Base-by-base conservation (phyloP, 2,113 vertebrate species). In the Antennarius striatus region DNA sequence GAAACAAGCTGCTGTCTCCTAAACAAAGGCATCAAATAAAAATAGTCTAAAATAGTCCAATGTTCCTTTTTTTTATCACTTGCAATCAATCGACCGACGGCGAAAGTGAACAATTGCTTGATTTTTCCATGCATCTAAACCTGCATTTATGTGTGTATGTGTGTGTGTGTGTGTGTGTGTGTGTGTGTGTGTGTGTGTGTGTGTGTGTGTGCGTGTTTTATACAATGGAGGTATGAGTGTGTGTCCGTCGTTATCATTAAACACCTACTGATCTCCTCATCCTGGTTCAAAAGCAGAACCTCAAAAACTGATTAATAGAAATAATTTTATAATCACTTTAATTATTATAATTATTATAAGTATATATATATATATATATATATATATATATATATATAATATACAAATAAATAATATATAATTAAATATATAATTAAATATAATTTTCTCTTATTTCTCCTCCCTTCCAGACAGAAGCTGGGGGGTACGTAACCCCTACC, bases 301-400 rank as follows among this genome's bases (percentile, higher is more conserved):
- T 86, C 62, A 80, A 90, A 90, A 90, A 91, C 84, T 85, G 74
- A 83, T 90, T 86, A 82, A 84, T 84, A 82, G 77, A 84, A 85
- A 85, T 80, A 56, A 84, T 75, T 79, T 73, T 22, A 22, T 22
- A 22, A 22, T 22, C 1, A 22, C 2, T 22, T 22, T 22, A 22
- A 22, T 22, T 22, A 22, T 22, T 22, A 22, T 22, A 22, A 22
- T 22, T 22, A 22, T 1, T 22, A 22, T 22, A 22, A 1, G 2
- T 1, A 22, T 22, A 22, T 22, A 2, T 22, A 22, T n/a, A 22
- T 1, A 22, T 22, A 22, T 22, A 22, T 22, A 22, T 1, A 22
- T 22, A 22, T 22, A 2, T 22, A 22, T n/a, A 22, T 22, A 22
- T 22, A 22, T 1, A 22, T 22, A 22, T 22, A 22, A 22, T 22